Evolutionary conservation across 2,113 vertebrate species (phyloP), one percentile per base, ranked within the genome.

Genomic region (Centropus bengalensis): DNA sequence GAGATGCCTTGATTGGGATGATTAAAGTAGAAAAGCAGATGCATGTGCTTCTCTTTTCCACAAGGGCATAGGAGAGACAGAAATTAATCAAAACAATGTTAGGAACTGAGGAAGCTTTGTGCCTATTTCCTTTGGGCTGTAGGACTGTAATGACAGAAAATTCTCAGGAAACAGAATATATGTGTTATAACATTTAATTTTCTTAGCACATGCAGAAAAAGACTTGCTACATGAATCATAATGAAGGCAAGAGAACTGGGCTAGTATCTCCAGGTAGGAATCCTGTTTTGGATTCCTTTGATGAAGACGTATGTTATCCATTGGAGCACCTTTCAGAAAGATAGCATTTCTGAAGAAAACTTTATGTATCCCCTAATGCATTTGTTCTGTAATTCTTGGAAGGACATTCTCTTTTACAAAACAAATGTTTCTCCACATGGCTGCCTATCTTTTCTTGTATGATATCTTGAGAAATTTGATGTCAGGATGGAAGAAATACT

Each of bases 1-100:
- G 85, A 51, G 75, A 26, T 74, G 2, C 64, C 69, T 90, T 83
- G 55, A 91, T 33, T 83, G 56, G 28, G 40, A 71, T 85, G 84
- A 89, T 89, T 94, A 80, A 94, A 94, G 47, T 49, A 88, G 52
- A 42, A 89, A 82, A 89, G 36, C 38, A 88, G 52, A 81, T 30
- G 19, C 82, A 81, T 67, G 38, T 93, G 79, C 91, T 96, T 80
- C 67, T 83, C 28, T 86, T 95, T 63, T 81, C 36, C 56, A 86
- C 52, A 83, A 93, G 52, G 47, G 36, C 36, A 74, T 36, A 44
- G 0, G 0, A 89, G 77, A 51, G 70, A 69, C 28, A 52, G 49
- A 94, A 94, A 79, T 76, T 52, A 89, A 89, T 89, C 32, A 55
- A 56, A 88, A 64, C 21, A 68, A 11, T 26, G 17, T 63, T 58